phyloP scores from a whole-genome alignment of 2,888 invertebrate genomes.

The Polyommatus iphigenia region DNA sequence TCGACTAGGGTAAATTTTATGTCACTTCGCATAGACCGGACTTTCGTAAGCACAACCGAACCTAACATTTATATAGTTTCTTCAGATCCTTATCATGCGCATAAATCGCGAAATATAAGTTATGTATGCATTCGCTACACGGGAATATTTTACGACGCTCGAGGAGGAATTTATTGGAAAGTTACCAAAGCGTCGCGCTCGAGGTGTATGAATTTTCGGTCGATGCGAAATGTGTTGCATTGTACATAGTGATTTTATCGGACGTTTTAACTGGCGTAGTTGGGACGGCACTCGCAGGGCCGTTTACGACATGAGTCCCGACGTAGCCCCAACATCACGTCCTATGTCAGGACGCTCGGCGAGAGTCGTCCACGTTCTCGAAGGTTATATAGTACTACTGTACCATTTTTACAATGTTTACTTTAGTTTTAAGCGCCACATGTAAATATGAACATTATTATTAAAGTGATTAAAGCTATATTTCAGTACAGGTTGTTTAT shows the following conservation, averaged over 20 bases:
- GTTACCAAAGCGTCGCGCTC: conserved; percentile 13
- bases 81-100: not conserved
- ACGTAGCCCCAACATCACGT: not conserved
- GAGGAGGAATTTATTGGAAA: conserved; percentile 18
- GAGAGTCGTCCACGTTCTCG: conserved; percentile 15
- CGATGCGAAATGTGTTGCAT: conserved; percentile 16
- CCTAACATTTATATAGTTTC: not conserved
- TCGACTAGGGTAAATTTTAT: conserved; percentile 21
- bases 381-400: conserved; percentile 38
- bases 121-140: not conserved
- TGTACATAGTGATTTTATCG: conserved; percentile 28
- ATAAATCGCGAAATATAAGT: conserved; percentile 3
- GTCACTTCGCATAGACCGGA: conserved; percentile 9
- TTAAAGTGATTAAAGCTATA: conserved; percentile 78
- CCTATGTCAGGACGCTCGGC: not conserved
- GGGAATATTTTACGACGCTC: conserved; percentile 13
- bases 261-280: conserved; percentile 15
- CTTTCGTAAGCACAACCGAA: not conserved
- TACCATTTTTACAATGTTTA: conserved; percentile 70
- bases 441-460: conserved; percentile 74
- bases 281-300: not conserved
- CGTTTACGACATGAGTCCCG: not conserved
- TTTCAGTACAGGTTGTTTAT: conserved; percentile 62
- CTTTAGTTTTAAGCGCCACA: conserved; percentile 70
- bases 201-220: conserved; percentile 17